Evolutionary conservation across 2,797 vertebrate species (phyloP).

Genomic region (Capromys pilorides): DNA sequence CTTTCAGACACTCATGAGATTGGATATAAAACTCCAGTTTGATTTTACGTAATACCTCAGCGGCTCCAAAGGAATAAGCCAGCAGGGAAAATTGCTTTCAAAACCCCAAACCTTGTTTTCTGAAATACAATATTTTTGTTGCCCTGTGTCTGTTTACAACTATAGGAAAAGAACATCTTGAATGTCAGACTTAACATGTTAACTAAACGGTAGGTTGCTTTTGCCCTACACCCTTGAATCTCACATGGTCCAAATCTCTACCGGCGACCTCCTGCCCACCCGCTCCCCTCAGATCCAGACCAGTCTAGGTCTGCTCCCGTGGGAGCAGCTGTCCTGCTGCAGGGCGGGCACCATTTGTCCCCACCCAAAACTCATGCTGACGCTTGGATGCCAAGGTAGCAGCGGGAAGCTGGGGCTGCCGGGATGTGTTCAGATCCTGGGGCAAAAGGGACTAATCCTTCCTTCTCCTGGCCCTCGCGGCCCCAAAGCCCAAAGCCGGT

Average conservation of each 20-base stretch:
- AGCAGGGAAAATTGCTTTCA: background rate
- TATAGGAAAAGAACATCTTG: background rate
- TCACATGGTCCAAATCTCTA: background rate
- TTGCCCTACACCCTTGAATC: background rate
- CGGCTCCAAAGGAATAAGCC: background rate
- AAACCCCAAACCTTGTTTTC: slow-evolving; percentile 8
- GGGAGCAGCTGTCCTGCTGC: background rate
- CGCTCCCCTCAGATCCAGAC: background rate
- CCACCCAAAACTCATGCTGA: background rate
- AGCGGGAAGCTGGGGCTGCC: background rate
- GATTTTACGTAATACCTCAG: background rate
- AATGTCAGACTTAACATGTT: background rate
- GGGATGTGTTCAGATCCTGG: too few relatives aligned
- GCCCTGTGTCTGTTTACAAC: background rate
- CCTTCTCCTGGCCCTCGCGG: background rate
- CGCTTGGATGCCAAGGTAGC: background rate
- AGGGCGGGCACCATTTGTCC: too few relatives aligned
- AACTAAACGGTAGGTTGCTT: background rate
- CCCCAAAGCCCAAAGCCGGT: background rate
- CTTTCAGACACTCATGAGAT: background rate
- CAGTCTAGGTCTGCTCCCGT: background rate
- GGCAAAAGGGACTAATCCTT: too few relatives aligned
- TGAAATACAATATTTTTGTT: background rate
- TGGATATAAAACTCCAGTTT: background rate
- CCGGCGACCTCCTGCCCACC: background rate